Conservation (phyloP, 2,113 vertebrate species). For the Sula dactylatra region DNA sequence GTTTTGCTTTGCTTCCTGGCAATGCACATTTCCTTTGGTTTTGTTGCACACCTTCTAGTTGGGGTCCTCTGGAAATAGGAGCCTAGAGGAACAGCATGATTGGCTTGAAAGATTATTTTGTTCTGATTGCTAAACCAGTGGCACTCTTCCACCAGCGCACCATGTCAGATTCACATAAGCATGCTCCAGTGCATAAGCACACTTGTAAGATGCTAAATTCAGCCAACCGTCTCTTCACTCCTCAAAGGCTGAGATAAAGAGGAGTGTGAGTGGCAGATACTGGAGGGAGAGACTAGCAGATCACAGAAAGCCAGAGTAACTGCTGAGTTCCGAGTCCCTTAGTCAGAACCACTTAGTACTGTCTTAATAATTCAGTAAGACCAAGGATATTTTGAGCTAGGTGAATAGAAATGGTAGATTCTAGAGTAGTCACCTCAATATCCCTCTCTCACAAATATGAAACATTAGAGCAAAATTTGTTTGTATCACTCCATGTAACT, state of each 20-base stretch:
- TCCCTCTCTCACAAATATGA: neutral
- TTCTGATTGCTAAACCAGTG: constrained; percentile 22
- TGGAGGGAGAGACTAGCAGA: neutral
- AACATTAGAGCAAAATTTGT: neutral
- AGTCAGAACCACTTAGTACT: neutral
- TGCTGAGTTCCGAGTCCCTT: neutral
- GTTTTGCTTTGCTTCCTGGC: neutral
- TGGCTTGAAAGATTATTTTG: constrained; percentile 39
- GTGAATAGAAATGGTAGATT: neutral
- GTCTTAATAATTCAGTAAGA: neutral
- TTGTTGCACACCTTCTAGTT: neutral
- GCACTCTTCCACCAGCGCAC: constrained; percentile 15
- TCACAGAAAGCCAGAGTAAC: neutral
- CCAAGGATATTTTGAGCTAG: neutral
- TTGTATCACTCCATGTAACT: neutral
- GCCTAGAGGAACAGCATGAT: neutral
- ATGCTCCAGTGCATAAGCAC: constrained; percentile 2
- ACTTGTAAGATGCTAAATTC: neutral
- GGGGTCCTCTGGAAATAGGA: neutral
- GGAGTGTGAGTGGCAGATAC: neutral
- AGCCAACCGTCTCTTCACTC: neutral
- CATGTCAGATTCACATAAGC: constrained; percentile 1
- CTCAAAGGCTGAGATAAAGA: constrained; percentile 3
- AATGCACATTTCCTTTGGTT: neutral
- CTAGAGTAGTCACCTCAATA: neutral